Percentiles rank a stretch among this genome's conserved stretches.
phyloP scores from a whole-genome alignment of 2,797 vertebrate species.

The Ptychadena robeensis region DNA sequence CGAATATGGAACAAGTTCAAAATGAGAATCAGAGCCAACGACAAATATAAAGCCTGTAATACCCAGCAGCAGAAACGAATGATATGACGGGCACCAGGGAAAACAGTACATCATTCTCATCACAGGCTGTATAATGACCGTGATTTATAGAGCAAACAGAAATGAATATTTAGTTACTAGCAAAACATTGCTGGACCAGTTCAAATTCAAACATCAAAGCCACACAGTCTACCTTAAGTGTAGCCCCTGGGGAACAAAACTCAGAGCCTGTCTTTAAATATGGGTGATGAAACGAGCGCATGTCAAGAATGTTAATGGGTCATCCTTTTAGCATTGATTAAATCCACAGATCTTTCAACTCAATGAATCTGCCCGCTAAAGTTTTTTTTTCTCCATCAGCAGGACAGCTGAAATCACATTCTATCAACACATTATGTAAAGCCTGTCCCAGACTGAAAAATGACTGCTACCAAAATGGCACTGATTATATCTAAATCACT shows the following conservation, averaged over 20 bases:
- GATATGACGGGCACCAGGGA: constrained; percentile 26
- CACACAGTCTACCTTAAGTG: constrained; percentile 55
- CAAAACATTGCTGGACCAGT: constrained; percentile 56
- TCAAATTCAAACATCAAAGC: constrained; percentile 57
- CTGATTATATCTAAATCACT: neutral
- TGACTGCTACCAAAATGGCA: constrained; percentile 9
- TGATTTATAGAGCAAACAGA: constrained; percentile 56
- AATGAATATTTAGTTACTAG: constrained; percentile 60
- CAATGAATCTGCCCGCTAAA: constrained; percentile 14
- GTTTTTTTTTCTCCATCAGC: constrained; percentile 15
- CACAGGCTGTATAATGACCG: constrained; percentile 48
- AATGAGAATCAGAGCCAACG: constrained; percentile 34
- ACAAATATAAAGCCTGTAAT: constrained; percentile 34
- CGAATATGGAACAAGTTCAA: constrained; percentile 15
- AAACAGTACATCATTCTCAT: constrained; percentile 30
- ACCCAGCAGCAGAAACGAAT: constrained; percentile 26
- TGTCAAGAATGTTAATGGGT: constrained; percentile 60
- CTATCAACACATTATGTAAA: constrained; percentile 29
- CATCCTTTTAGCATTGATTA: constrained; percentile 57
- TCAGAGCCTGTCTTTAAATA: constrained; percentile 52
- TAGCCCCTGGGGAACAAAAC: constrained; percentile 52
- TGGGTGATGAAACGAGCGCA: constrained; percentile 54
- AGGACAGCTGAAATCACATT: constrained; percentile 22
- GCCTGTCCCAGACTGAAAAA: constrained; percentile 11
- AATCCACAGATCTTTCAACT: constrained; percentile 58